phyloP scores from a whole-genome alignment of 2,113 vertebrate genomes.

The Collichthys lucidus region DNA sequence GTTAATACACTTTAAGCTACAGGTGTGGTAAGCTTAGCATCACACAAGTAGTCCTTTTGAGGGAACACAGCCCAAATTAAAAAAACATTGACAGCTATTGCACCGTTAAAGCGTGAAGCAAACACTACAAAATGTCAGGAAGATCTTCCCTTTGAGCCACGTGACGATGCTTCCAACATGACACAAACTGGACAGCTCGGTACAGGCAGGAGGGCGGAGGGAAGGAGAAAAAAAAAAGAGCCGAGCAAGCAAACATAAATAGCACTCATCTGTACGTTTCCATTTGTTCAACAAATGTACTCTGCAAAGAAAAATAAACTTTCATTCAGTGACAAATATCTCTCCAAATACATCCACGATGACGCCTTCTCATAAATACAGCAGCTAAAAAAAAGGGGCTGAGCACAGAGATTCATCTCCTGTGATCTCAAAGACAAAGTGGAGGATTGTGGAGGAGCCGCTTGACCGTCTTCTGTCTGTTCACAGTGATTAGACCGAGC shows the following conservation, averaged over 20 bases:
- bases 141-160: constrained; percentile 45
- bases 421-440: neutral
- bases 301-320: constrained; percentile 47
- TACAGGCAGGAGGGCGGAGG: constrained; percentile 8
- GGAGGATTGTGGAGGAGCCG: neutral
- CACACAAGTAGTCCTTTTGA: constrained; percentile 11
- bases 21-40: constrained; percentile 14
- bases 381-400: constrained; percentile 66
- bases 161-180: constrained; percentile 24
- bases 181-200: constrained; percentile 30
- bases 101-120: constrained; percentile 52
- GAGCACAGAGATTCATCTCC: constrained; percentile 16
- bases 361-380: constrained; percentile 51
- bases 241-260: constrained; percentile 39
- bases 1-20: constrained; percentile 20
- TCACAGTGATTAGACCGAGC: constrained; percentile 66
- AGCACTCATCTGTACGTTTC: constrained; percentile 52
- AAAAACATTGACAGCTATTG: constrained; percentile 42
- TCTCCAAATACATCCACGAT: constrained; percentile 39
- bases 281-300: constrained; percentile 65
- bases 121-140: constrained; percentile 9
- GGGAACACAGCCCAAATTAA: constrained; percentile 19
- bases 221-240: neutral
- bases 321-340: constrained; percentile 49
- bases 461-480: constrained; percentile 12